Evolutionary conservation across 2,113 vertebrate species (phyloP).

Genomic region (Dasypus novemcinctus): DNA sequence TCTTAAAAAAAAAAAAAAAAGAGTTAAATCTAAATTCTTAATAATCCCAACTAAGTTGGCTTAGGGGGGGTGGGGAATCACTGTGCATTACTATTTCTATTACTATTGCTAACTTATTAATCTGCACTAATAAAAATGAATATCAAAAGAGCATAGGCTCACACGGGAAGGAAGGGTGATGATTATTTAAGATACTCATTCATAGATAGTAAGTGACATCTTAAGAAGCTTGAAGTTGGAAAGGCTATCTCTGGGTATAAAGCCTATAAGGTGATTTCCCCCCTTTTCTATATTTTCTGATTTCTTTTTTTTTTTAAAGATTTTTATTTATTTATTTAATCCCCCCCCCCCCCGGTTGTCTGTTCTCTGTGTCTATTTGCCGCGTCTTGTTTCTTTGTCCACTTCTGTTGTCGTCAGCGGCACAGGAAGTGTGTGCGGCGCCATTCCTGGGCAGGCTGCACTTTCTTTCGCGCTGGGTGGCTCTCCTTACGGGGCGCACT

Average conservation of each 20-base stretch:
- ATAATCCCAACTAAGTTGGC: neutral
- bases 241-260: neutral
- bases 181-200: neutral
- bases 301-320: too few relatives aligned
- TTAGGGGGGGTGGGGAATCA: neutral
- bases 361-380: too few relatives aligned
- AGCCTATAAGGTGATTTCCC: neutral
- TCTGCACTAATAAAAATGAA: neutral
- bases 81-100: neutral
- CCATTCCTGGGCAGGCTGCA: too few relatives aligned
- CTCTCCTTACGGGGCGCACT: too few relatives aligned
- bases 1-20: too few relatives aligned
- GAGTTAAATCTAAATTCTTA: conserved; percentile 22
- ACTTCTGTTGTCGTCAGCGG: too few relatives aligned
- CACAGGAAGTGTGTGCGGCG: too few relatives aligned
- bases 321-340: too few relatives aligned
- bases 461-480: too few relatives aligned
- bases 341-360: too few relatives aligned
- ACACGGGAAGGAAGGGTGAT: neutral
- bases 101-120: neutral
- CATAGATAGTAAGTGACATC: neutral
- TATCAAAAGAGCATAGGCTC: neutral
- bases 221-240: neutral
- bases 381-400: too few relatives aligned
- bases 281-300: neutral